Evolutionary conservation across 2,888 invertebrate species (phyloP).

Genomic region (Epinotia nisella): DNA sequence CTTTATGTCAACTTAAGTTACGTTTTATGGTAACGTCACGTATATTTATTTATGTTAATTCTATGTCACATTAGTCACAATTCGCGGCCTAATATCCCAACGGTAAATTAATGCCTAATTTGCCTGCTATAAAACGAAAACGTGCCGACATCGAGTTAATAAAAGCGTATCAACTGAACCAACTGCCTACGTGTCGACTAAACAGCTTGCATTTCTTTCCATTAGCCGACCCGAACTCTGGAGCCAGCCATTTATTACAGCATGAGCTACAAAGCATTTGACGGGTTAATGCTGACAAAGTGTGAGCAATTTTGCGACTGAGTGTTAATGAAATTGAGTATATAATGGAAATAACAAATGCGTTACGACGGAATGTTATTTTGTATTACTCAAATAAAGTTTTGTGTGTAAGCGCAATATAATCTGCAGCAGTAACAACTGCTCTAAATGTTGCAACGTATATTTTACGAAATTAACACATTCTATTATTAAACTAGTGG

Average conservation of each 20-base stretch:
- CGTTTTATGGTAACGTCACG: no score
- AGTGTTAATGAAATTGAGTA: constrained; percentile 28
- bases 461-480: no score
- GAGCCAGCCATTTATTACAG: constrained; percentile 34
- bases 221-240: constrained; percentile 31
- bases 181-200: constrained; percentile 18
- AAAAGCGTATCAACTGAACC: constrained; percentile 26
- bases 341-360: constrained; percentile 14
- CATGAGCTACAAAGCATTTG: constrained; percentile 37
- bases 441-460: background rate
- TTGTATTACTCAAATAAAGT: background rate
- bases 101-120: background rate
- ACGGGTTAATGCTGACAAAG: constrained; percentile 40
- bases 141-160: constrained; percentile 22
- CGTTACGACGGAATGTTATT: constrained; percentile 20
- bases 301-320: constrained; percentile 30
- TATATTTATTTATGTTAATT: no score
- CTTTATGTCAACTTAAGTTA: no score
- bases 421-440: background rate
- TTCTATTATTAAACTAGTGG: no score
- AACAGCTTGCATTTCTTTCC: constrained; percentile 44
- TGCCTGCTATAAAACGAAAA: background rate
- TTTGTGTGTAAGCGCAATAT: background rate
- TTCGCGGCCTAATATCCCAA: no score
- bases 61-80: no score